Evolutionary conservation across 1,140 invertebrate genomes (phyloP), one percentile per base, ranked within the genome.

Genomic region (Copidosoma floridanum): DNA sequence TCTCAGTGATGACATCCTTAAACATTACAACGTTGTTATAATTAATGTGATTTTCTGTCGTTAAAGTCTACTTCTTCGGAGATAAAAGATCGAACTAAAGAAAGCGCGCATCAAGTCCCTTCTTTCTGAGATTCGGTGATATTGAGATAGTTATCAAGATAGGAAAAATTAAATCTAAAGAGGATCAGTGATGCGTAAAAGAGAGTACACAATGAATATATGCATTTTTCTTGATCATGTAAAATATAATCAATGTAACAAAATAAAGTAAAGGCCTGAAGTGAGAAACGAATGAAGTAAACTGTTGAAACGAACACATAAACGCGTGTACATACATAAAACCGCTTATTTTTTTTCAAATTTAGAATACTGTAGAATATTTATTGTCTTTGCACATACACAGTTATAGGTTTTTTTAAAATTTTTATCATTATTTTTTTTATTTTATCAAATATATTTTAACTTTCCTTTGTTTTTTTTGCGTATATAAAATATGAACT

Each of bases 241-340:
- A n/a, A n/a, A n/a, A n/a, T n/a, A n/a, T n/a, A n/a, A 11, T 5
- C 16, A 18, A 27, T 4, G 26, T 48, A 48, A 26, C 23, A 23
- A 55, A 29, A 55, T 55, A 3, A 55, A 48, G 11, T 50, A 29
- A 54, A 50, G 44, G 56, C 62, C 43, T 55, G 56, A 59, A 47
- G 16, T n/a, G n/a, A 40, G 40, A 53, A 57, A 50, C 43, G 41
- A 48, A 40, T 41, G 38, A 57, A 43, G 24, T 18, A 43, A 40
- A 50, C 26, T 61, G 29, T 56, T 57, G 14, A 57, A 56, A 44
- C 35, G 41, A 60, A 46, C 68, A 47, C 54, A 48, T 29, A 55
- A 46, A 44, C 59, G 61, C 64, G 56, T 68, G 66, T 71, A 71
- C 56, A 66, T 71, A 72, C 57, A 72, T 73, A 73, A 52, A 38